phyloP scores from a whole-genome alignment of 2,888 invertebrate genomes.

The Rhabditoides inermis region DNA sequence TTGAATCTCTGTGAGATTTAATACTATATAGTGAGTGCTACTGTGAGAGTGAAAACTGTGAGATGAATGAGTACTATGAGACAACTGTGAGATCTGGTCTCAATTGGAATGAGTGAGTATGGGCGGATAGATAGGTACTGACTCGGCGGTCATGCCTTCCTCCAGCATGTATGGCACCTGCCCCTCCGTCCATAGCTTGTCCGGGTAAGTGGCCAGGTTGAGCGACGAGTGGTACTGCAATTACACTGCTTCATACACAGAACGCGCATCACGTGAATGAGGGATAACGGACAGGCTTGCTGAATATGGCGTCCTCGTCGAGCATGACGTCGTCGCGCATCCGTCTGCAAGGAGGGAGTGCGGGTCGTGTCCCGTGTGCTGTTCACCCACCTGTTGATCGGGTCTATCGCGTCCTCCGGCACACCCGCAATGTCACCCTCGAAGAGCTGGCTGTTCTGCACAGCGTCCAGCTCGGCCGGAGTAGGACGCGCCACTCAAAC shows the following conservation, averaged over 20 bases:
- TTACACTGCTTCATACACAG: neutral
- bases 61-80: too few species aligned
- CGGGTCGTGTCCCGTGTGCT: neutral
- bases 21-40: too few species aligned
- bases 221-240: constrained; percentile 50
- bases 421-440: constrained; percentile 62
- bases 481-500: constrained; percentile 36
- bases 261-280: neutral
- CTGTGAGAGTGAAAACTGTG: too few species aligned
- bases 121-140: too few species aligned
- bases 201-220: constrained; percentile 51
- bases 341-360: constrained; percentile 13
- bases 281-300: constrained; percentile 20
- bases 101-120: too few species aligned
- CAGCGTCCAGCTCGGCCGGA: constrained; percentile 38
- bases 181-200: constrained; percentile 49
- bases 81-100: too few species aligned
- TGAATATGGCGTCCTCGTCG: constrained; percentile 26
- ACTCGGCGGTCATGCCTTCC: constrained; percentile 49
- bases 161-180: constrained; percentile 50
- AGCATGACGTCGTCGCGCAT: constrained; percentile 28
- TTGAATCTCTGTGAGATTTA: too few species aligned
- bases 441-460: constrained; percentile 52
- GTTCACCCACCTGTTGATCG: constrained; percentile 13
- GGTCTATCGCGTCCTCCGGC: constrained; percentile 21